Conservation (phyloP, 53 echinoderm and acorn worm species). For the Mesocentrotus franciscanus region DNA sequence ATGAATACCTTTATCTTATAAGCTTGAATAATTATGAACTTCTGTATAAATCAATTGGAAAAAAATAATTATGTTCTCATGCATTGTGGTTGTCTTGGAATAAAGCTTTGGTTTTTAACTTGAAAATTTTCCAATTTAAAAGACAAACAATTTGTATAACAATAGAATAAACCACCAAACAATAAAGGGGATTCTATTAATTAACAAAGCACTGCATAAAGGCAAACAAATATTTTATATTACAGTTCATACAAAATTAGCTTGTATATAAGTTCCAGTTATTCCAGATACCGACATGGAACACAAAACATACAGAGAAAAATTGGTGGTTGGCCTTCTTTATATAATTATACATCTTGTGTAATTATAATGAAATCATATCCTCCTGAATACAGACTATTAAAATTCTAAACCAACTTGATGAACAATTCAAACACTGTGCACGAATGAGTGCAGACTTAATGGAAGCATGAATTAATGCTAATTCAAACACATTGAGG, state of each 20-base stretch:
- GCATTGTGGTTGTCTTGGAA: no score
- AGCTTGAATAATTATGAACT: background rate
- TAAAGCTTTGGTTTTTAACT: no score
- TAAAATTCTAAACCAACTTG: no score
- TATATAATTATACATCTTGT: background rate
- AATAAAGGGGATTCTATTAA: no score
- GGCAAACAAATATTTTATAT: no score
- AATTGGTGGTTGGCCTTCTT: background rate
- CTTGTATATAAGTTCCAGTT: background rate
- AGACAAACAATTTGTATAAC: no score
- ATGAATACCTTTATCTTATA: background rate
- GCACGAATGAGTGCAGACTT: background rate
- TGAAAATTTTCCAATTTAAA: no score
- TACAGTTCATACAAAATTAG: no score
- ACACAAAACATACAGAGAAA: background rate
- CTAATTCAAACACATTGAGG: constrained; percentile 69
- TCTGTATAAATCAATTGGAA: background rate
- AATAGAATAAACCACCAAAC: no score
- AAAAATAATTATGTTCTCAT: background rate
- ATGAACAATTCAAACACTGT: background rate
- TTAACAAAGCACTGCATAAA: no score
- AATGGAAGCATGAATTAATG: background rate
- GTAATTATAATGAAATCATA: background rate
- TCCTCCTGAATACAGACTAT: background rate
- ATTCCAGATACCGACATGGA: background rate